Conservation (phyloP, 1,140 invertebrate genomes). For the Atta texana region DNA sequence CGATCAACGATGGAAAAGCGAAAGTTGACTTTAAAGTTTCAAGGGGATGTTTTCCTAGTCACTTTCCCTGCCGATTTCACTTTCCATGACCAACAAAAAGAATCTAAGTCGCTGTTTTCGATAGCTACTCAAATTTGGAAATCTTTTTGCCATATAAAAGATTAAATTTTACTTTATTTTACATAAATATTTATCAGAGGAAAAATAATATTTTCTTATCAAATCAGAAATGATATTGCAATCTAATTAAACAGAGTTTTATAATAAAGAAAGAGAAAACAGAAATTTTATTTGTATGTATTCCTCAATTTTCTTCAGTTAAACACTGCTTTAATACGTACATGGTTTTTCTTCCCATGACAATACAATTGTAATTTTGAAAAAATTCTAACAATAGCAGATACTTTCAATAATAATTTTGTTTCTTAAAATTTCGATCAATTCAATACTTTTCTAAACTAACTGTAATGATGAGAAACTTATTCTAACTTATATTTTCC, state of each 20-base stretch:
- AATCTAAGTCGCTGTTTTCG: not conserved
- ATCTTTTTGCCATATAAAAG: not conserved
- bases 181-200: not conserved
- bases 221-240: not conserved
- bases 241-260: not conserved
- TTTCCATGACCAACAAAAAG: conserved; percentile 16
- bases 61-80: not conserved
- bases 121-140: not conserved
- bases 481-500: not conserved
- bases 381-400: not conserved
- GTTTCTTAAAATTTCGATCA: conserved; percentile 1
- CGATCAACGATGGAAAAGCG: conserved; percentile 78
- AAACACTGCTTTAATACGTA: not conserved
- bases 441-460: conserved; percentile 10
- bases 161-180: not conserved
- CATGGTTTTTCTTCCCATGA: not conserved
- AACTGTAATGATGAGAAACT: not conserved
- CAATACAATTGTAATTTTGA: conserved; percentile 1
- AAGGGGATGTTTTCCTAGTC: conserved; percentile 77
- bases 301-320: not conserved
- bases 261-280: not conserved
- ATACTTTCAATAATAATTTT: not conserved
- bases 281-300: not conserved
- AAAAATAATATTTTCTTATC: conserved; percentile 4
- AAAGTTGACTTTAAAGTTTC: conserved; percentile 84